These are phyloP conservation scores for Passer montanus DNA, from an alignment of 2,113 vertebrate genomes.

Conservation along the genomic window DNA sequence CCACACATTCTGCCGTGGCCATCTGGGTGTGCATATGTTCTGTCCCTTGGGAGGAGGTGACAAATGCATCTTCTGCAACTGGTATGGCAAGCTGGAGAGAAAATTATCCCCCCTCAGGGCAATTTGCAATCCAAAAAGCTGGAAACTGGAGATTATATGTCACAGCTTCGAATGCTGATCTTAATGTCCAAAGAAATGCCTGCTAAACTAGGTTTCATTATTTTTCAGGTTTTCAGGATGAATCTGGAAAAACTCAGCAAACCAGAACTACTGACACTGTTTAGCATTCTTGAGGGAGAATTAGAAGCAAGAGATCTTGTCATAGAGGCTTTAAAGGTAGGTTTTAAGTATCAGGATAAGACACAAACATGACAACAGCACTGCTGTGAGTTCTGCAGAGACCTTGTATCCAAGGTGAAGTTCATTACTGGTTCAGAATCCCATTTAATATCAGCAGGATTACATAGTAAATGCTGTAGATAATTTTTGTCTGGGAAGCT, in stretches of 20 bases:
- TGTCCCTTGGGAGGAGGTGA: slow-evolving; percentile 27
- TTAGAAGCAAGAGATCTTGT: slow-evolving; percentile 94
- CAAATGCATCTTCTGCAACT: slow-evolving; percentile 8
- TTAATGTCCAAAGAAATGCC: background rate
- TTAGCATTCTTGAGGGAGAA: slow-evolving; percentile 96
- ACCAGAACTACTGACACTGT: slow-evolving; percentile 90
- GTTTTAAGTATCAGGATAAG: background rate
- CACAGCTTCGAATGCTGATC: background rate
- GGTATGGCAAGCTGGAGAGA: background rate
- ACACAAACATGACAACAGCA: background rate
- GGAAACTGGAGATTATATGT: background rate
- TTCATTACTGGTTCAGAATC: background rate
- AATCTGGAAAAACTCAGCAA: slow-evolving; percentile 96
- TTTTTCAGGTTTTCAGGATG: slow-evolving; percentile 85
- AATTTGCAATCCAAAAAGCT: background rate
- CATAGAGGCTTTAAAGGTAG: slow-evolving; percentile 96
- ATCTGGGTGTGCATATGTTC: background rate
- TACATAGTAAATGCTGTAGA: background rate
- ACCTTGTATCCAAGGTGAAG: background rate
- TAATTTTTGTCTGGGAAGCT: background rate
- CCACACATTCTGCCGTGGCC: background rate
- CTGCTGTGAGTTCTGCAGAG: background rate
- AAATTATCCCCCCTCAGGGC: background rate
- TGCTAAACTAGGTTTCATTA: background rate
- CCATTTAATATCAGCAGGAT: background rate